Percentiles rank a stretch among this genome's conserved stretches.
These are phyloP conservation scores for Hexactinellida sp. DNA, from an alignment of 37 sponge, comb jelly and placozoan species.

Conservation along the genomic window DNA sequence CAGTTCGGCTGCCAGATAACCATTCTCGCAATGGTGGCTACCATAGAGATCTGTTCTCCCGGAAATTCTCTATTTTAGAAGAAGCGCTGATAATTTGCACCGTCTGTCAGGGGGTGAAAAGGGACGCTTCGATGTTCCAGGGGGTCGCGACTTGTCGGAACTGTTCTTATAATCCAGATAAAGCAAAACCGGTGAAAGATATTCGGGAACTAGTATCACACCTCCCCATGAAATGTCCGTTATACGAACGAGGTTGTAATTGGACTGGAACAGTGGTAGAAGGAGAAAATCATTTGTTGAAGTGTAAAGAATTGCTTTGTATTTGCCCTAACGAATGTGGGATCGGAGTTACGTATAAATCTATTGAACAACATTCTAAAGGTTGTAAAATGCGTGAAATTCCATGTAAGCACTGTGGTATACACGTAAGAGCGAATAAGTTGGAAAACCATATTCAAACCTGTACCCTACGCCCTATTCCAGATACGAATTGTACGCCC, in stretches of 20 bases:
- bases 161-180: not conserved
- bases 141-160: not conserved
- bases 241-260: not conserved
- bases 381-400: not conserved
- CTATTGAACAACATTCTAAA: not conserved
- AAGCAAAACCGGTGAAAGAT: not conserved
- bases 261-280: not conserved
- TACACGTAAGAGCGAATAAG: not conserved
- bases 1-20: not conserved
- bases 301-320: not conserved
- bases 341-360: not conserved
- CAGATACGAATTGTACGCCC: not conserved
- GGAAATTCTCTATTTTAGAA: not conserved
- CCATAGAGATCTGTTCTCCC: not conserved
- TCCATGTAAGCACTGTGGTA: not conserved
- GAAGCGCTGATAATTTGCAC: not conserved
- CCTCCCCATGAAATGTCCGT: not conserved
- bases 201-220: not conserved
- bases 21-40: not conserved
- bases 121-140: not conserved
- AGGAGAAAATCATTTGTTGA: not conserved
- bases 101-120: slow-evolving; percentile 1
- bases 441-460: not conserved
- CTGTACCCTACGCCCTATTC: not conserved
- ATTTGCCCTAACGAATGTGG: not conserved